Conservation (phyloP, 2,797 vertebrate genomes). For the Rhabdomys pumilio region DNA sequence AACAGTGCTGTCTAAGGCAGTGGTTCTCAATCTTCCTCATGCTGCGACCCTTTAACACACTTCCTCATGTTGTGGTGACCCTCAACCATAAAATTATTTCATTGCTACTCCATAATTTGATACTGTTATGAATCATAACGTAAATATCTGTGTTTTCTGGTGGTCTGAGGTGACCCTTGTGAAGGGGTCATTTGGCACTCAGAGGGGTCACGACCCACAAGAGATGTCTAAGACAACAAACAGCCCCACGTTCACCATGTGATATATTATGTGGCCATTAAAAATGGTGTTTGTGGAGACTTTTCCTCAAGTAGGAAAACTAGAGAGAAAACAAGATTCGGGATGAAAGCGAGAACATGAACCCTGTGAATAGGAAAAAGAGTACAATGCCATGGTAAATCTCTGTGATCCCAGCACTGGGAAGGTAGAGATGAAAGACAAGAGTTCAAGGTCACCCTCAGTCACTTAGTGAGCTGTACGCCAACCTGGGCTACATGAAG, state of each 20-base stretch:
- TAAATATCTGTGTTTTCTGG: neutral
- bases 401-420: neutral
- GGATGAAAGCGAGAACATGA: neutral
- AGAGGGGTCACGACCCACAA: neutral
- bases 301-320: neutral
- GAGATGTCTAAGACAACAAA: too few relatives aligned
- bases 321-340: neutral
- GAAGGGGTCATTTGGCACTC: neutral
- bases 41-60: neutral
- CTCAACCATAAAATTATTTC: neutral
- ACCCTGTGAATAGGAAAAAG: neutral
- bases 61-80: neutral
- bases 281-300: neutral
- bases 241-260: rapidly evolving
- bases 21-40: neutral
- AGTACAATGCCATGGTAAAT: neutral
- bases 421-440: neutral
- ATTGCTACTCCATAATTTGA: neutral
- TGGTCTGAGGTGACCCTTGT: neutral
- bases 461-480: neutral
- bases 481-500: neutral
- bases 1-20: neutral
- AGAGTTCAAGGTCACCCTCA: neutral
- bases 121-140: neutral
- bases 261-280: neutral